Base-by-base conservation (phyloP, 2,113 vertebrate genomes). In the Anseranas semipalmata region DNA sequence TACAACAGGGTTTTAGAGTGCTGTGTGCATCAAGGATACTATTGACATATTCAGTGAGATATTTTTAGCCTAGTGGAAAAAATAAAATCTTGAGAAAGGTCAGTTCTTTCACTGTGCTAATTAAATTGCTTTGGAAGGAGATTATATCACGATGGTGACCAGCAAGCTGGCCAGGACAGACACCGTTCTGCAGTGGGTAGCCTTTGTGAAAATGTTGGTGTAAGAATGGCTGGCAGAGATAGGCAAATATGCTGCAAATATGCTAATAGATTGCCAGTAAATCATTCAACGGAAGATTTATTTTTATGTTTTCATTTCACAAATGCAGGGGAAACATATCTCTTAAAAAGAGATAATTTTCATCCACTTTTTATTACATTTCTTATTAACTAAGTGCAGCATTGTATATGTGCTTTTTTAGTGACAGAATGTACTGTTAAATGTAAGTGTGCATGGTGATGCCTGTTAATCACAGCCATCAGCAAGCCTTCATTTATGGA, bases 71-170 rank as follows among this genome's bases (percentile, higher is more conserved):
- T 22, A 53, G 74, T 74, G 90, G 94, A 95, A 95, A 90, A 96
- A 94, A 98, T 86, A 94, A 97, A 97, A 95, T 98, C 95, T 97
- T 93, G 76, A 92, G 91, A 98, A 98, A 98, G 98, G 98, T 98
- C 98, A 98, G 90, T 90, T 91, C 96, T 94, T 97, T 97, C 91
- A 93, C 89, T 68, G 95, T 71, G 94, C 96, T 98, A 98, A 98
- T 98, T 98, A 98, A 97, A 98, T 98, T 97, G 91, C 93, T 78
- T 70, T 78, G 48, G 91, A 95, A 97, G 93, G 95, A 95, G 97
- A 98, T 98, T 95, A 94, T 97, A 95, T 97, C 97, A 96, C 75
- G 46, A 96, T 89, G 89, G 92, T 95, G 96, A 94, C 93, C 86
- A 79, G 80, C 58, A 62, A 93, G 85, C 82, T 89, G 4, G 17